Evolutionary conservation across 2,888 invertebrate species (phyloP), one percentile per base, ranked within the genome.

Genomic region (Xiphydria camelus): DNA sequence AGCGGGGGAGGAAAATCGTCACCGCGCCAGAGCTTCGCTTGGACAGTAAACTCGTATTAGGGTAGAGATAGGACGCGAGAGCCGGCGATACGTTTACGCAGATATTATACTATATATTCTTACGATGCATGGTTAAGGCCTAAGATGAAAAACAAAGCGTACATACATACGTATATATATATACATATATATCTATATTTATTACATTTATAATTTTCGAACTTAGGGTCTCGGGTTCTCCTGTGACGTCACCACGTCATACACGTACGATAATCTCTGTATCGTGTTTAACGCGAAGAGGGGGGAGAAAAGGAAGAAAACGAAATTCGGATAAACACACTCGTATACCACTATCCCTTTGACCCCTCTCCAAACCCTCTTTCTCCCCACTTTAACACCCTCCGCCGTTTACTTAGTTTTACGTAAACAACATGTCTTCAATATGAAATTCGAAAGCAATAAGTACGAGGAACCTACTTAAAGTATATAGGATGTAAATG

Each of bases 361-460:
- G n/a, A n/a, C n/a, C n/a, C n/a, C n/a, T n/a, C n/a, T n/a, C n/a
- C n/a, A n/a, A n/a, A n/a, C n/a, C n/a, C n/a, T n/a, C n/a, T n/a
- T n/a, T n/a, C n/a, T n/a, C n/a, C n/a, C n/a, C n/a, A n/a, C n/a
- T n/a, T n/a, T n/a, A 39, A 14, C 14, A 19, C 22, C 15, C 21
- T 38, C 31, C 23, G n/a, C 36, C 18, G 26, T 36, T 22, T 37
- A 43, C 36, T 10, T 36, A 20, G 37, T 43, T 42, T 17, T 15
- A 7, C 29, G 21, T 21, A 38, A 43, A 32, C 12, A 15, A 25
- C 23, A 29, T 29, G 61, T 65, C 62, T 63, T 64, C 60, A 60
- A 69, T 70, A 71, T 63, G 72, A 66, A 73, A 73, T 73, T 70
- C 69, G 60, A 72, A 74, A 74, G 72, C 74, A 72, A 74, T 74